Percentiles rank a stretch among this genome's conserved stretches.
These are phyloP conservation scores for Cantharis rustica DNA, from an alignment of 2,888 invertebrate genomes.

Conservation along the genomic window DNA sequence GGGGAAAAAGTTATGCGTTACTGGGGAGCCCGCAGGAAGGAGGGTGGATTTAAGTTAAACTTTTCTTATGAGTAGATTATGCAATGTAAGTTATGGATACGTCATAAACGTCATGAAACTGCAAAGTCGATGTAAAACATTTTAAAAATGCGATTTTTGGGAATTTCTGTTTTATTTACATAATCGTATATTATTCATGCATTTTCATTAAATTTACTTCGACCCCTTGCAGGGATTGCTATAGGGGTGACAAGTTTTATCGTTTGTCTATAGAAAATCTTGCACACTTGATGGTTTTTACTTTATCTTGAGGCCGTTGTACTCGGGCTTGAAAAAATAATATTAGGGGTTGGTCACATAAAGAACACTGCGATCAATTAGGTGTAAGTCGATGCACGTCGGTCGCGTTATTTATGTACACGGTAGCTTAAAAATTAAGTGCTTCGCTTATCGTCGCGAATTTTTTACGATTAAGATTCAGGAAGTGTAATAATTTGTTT, in stretches of 20 bases:
- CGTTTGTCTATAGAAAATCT: constrained; percentile 32
- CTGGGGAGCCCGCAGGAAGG: constrained; percentile 42
- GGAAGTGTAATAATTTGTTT: constrained; percentile 52
- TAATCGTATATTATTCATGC: constrained; percentile 42
- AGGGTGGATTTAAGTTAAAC: constrained; percentile 21
- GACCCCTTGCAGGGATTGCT: constrained; percentile 19
- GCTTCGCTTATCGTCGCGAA: neutral
- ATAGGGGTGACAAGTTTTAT: constrained; percentile 36
- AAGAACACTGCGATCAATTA: neutral
- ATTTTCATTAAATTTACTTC: constrained; percentile 26
- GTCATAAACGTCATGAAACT: neutral
- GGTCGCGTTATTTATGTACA: neutral
- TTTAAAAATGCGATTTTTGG: neutral
- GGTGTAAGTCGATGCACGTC: neutral
- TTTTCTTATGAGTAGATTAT: constrained; percentile 12
- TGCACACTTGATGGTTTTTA: constrained; percentile 12
- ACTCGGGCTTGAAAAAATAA: neutral
- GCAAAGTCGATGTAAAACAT: neutral
- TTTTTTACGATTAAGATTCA: constrained; percentile 31
- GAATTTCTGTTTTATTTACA: constrained; percentile 20
- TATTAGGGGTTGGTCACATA: neutral
- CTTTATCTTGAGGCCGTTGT: neutral
- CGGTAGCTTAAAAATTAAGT: neutral
- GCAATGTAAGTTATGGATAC: constrained; percentile 6
- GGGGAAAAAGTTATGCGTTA: constrained; percentile 44